A percentile compares a stretch with the other conserved stretches of the same genome.
These are phyloP conservation scores for Pachycephala philippinensis DNA, from an alignment of 2,113 vertebrate genomes.

Conservation along the genomic window DNA sequence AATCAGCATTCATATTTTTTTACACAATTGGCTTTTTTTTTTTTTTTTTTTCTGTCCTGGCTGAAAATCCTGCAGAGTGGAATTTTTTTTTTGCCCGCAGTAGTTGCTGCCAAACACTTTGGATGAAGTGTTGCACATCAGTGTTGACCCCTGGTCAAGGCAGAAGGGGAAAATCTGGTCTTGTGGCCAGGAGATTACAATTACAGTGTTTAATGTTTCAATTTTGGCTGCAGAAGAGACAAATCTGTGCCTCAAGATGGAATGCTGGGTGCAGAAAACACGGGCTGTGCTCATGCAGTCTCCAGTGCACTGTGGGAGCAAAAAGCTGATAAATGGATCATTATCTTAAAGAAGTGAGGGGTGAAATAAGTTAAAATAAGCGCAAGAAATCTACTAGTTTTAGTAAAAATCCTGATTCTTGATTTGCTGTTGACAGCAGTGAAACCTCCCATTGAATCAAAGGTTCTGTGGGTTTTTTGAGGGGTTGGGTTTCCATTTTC, in stretches of 20 bases:
- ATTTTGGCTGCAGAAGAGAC: background rate
- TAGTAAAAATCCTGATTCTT: background rate
- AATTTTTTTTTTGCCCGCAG: background rate
- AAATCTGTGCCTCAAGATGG: background rate
- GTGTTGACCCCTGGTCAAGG: background rate
- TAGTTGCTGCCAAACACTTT: slow-evolving; percentile 2
- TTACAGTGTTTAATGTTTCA: background rate
- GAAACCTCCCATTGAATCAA: background rate
- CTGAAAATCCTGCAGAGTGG: background rate
- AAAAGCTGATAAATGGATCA: background rate
- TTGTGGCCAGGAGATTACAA: background rate
- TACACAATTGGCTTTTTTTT: background rate
- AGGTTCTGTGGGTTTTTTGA: background rate
- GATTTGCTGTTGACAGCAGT: rapidly evolving
- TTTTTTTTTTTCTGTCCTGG: background rate
- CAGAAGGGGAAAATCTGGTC: background rate
- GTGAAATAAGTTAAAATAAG: background rate
- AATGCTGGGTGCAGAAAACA: background rate
- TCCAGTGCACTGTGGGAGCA: background rate
- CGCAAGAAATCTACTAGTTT: rapidly evolving
- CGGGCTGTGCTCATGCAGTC: rapidly evolving
- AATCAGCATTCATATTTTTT: background rate
- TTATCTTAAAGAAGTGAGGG: background rate
- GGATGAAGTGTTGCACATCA: background rate
- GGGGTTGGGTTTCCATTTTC: background rate